Conservation (phyloP, 1,140 invertebrate species). For the Drosophila guanche region DNA sequence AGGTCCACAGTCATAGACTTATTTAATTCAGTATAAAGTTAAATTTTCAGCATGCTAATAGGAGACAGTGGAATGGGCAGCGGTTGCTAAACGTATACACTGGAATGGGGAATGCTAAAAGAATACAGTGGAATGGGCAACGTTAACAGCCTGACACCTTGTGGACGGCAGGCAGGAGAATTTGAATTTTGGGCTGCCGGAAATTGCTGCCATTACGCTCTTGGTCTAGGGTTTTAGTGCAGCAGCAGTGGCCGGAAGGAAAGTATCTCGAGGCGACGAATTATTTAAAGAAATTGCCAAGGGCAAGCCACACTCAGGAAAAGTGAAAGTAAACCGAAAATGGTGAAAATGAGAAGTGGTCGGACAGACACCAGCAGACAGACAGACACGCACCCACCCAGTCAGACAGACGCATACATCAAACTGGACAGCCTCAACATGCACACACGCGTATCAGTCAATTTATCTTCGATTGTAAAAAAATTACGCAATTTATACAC, state of each 20-base stretch:
- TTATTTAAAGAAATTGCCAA: conserved; percentile 65
- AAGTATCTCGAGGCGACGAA: conserved; percentile 54
- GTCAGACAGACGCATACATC: conserved; percentile 34
- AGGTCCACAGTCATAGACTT: too few relatives aligned
- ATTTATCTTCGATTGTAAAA: conserved; percentile 68
- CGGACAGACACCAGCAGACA: conserved; percentile 1
- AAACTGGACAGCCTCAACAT: conserved; percentile 47
- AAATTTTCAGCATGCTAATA: too few relatives aligned
- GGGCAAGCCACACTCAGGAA: conserved; percentile 23
- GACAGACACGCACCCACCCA: conserved; percentile 37
- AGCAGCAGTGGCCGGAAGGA: conserved; percentile 49
- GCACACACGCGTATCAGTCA: conserved; percentile 64
- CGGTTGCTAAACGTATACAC: conserved; percentile 31
- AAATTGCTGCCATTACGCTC: conserved; percentile 76
- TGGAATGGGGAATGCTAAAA: conserved; percentile 1
- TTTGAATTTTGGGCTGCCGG: conserved; percentile 67
- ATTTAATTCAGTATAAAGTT: too few relatives aligned
- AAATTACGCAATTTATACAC: conserved; percentile 71
- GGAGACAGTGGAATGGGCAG: conserved; percentile 20
- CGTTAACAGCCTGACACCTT: conserved; percentile 33
- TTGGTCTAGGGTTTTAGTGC: conserved; percentile 48
- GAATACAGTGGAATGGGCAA: conserved; percentile 22
- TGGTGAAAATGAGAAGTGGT: conserved; percentile 7
- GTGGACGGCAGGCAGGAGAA: conserved; percentile 14
- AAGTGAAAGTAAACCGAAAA: conserved; percentile 58